Percentiles rank a stretch among this genome's conserved stretches.
Conservation (phyloP, 2,888 invertebrate species). For the Megastigmus dorsalis region DNA sequence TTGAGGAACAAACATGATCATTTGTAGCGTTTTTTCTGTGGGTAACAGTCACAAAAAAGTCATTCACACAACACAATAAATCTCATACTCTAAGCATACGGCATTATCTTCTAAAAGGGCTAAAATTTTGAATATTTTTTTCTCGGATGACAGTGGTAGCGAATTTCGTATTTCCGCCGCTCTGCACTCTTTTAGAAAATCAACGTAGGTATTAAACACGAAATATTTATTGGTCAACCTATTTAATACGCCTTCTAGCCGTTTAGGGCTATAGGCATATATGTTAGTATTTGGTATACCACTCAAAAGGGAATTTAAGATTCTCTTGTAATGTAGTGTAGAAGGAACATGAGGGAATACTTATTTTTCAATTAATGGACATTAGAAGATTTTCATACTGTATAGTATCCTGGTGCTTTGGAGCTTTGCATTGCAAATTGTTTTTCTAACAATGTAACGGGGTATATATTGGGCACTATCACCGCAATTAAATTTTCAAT, state of each 20-base stretch:
- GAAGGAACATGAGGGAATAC: conserved; percentile 1
- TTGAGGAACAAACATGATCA: no score
- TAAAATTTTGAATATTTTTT: conserved; percentile 8
- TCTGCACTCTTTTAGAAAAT: conserved; percentile 67
- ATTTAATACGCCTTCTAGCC: conserved; percentile 8
- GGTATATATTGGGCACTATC: conserved; percentile 44
- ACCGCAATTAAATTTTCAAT: conserved; percentile 22
- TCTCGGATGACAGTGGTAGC: conserved; percentile 63
- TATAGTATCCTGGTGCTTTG: conserved; percentile 40
- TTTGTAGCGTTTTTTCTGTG: no score
- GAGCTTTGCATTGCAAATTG: conserved; percentile 65
- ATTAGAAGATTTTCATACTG: neutral
- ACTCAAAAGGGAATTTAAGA: neutral
- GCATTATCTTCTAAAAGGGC: no score
- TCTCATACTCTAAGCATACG: no score
- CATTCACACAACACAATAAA: no score
- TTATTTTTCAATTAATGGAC: neutral
- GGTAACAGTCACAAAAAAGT: no score
- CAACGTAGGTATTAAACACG: conserved; percentile 63
- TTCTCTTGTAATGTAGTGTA: neutral
- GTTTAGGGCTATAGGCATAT: conserved; percentile 16
- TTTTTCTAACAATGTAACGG: conserved; percentile 71
- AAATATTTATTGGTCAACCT: conserved; percentile 11
- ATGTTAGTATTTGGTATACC: conserved; percentile 30
- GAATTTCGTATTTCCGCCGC: conserved; percentile 68